Evolutionary conservation across 2,888 invertebrate genomes (phyloP), one percentile per base, ranked within the genome.

Genomic region (Ceramica pisi): DNA sequence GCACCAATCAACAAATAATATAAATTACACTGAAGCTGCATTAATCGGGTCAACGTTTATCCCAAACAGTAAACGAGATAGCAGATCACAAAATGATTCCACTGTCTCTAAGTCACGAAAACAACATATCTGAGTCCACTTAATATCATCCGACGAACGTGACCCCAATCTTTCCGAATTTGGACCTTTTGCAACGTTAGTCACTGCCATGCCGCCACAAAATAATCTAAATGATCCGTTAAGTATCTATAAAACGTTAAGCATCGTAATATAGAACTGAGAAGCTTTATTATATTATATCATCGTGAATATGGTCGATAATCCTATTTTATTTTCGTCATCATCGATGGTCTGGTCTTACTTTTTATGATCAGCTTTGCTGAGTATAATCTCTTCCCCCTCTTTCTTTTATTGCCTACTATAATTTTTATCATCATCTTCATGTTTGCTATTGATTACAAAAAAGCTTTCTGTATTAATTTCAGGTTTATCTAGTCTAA

Each of bases 131-230:
- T 89, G 88, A 87, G 90, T 90, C 90, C 90, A 91, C 90, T 92
- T 91, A 90, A 90, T 92, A 92, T 91, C 91, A 94, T 94, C 90
- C 88, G 83, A 89, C 85, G 90, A 90, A 94, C 95, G 95, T 95
- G 94, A 93, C 92, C 94, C 89, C 91, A 90, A 93, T 92, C 91
- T 90, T 90, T 86, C 87, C 87, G 89, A 78, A 89, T 90, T 90
- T 71, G 74, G 80, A 82, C 81, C 83, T 87, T 85, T 80, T 71
- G 81, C 68, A 78, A 78, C 73, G 71, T 68, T 78, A 77, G 68
- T 59, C 67, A 63, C 60, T 69, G 60, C 68, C 44, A 66, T 71
- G 53, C 77, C 44, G 65, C 69, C 44, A 69, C 65, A 65, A 79
- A 75, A 80, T 75, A 75, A 78, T 84, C 82, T 70, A 66, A 82